Conservation (phyloP, 2,888 invertebrate genomes). For the Crossocerus cetratus region DNA sequence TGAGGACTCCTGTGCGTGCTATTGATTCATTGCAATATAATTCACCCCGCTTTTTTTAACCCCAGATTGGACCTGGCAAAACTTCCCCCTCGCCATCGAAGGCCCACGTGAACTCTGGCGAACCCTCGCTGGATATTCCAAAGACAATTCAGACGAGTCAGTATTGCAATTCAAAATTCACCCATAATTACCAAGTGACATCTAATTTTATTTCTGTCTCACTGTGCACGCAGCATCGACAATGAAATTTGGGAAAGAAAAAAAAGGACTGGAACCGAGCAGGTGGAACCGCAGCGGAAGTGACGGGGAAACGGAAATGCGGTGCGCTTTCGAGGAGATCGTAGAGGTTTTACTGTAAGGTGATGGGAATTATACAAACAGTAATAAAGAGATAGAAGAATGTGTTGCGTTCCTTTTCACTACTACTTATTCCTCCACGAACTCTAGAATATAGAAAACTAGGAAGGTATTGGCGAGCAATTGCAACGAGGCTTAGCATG, state of each 20-base stretch:
- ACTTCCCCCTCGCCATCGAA: conserved; percentile 71
- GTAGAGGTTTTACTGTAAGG: conserved; percentile 38
- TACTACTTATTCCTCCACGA: not conserved
- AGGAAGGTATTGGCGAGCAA: conserved; percentile 7
- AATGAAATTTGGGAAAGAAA: conserved; percentile 67
- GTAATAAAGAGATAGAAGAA: conserved; percentile 48
- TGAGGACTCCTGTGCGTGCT: not conserved
- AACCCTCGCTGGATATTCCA: conserved; percentile 68
- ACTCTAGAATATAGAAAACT: conserved; percentile 3
- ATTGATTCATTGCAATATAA: not conserved
- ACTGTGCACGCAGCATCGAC: conserved; percentile 53
- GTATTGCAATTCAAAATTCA: not conserved
- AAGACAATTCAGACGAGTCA: conserved; percentile 62
- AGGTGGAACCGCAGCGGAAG: conserved; percentile 21
- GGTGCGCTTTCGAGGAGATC: not conserved
- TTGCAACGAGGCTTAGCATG: conserved; percentile 15
- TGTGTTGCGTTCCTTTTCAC: conserved; percentile 3
- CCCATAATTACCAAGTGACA: not conserved
- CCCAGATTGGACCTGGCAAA: conserved; percentile 62
- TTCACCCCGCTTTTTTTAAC: conserved; percentile 4
- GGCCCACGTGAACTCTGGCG: conserved; percentile 72
- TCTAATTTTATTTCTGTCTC: not conserved
- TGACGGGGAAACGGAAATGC: conserved; percentile 14
- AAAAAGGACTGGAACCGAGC: conserved; percentile 56
- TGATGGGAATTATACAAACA: conserved; percentile 48